Evolutionary conservation across 1,140 invertebrate genomes (phyloP).

Genomic region (Philotrypesis tridentata): DNA sequence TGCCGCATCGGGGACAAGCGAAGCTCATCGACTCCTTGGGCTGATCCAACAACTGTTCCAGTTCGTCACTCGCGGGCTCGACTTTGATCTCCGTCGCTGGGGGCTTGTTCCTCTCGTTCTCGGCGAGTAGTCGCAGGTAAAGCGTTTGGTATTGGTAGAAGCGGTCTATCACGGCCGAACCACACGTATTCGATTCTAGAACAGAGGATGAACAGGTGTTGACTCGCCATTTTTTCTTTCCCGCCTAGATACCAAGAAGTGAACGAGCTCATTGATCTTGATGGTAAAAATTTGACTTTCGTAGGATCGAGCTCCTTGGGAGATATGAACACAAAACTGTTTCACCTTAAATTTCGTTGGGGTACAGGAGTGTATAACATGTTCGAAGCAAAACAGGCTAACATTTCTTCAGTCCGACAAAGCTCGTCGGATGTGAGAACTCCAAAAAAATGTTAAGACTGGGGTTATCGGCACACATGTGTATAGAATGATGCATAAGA

Average conservation of each 20-base stretch:
- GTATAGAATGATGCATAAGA: too few species aligned
- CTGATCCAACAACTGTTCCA: background rate
- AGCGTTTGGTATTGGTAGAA: conserved; percentile 64
- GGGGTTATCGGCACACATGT: conserved; percentile 17
- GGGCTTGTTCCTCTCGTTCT: conserved; percentile 53
- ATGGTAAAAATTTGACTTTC: background rate
- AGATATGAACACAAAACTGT: background rate
- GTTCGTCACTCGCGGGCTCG: background rate
- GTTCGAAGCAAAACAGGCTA: background rate
- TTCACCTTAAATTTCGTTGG: conserved; percentile 7
- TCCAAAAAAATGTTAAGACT: conserved; percentile 26
- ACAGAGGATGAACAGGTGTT: conserved; percentile 35
- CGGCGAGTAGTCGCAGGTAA: conserved; percentile 61
- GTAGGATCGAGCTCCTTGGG: background rate
- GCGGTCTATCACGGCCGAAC: conserved; percentile 56
- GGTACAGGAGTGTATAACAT: too few species aligned
- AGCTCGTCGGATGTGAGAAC: background rate
- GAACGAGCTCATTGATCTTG: background rate
- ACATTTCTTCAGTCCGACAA: background rate
- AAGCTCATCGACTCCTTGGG: conserved; percentile 44
- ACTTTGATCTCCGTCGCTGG: background rate
- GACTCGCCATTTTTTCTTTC: background rate
- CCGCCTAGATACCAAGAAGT: background rate
- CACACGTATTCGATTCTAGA: conserved; percentile 14
- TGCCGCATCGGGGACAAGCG: conserved; percentile 75